Conservation (phyloP, 30 jellyfish, hydroid and myxozoan genomes). For the Hydra vulgaris region DNA sequence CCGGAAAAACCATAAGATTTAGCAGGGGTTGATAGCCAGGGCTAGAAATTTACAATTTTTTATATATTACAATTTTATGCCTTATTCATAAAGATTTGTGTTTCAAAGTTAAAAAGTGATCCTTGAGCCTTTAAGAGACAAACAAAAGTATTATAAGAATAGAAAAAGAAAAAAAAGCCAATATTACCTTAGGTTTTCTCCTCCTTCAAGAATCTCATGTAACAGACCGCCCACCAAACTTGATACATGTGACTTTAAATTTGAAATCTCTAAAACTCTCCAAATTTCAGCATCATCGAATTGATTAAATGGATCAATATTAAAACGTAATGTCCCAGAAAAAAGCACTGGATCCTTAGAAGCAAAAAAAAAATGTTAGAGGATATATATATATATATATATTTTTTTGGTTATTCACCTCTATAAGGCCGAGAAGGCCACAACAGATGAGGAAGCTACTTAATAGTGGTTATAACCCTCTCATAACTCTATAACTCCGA, state of each 20-base stretch:
- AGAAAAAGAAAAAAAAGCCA: background rate
- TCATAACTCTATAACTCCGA: no score
- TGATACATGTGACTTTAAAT: conserved; percentile 42
- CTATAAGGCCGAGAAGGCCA: no score
- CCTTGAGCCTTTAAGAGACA: background rate
- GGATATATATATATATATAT: no score
- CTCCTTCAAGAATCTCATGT: conserved; percentile 68
- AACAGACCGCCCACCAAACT: conserved; percentile 37
- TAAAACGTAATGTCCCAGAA: conserved; percentile 81
- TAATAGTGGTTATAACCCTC: no score
- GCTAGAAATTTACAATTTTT: no score
- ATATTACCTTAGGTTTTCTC: conserved; percentile 87
- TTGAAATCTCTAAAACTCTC: conserved; percentile 85
- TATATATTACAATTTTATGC: no score
- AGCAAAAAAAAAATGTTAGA: background rate
- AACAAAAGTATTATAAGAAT: background rate
- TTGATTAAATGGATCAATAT: conserved; percentile 73
- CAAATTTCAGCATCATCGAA: conserved; percentile 70
- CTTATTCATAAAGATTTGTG: background rate
- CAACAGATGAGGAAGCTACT: no score
- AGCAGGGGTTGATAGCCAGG: no score
- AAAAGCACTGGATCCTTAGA: conserved; percentile 93
- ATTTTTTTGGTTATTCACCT: no score
- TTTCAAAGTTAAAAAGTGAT: background rate
- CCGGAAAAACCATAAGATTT: no score